Conservation (phyloP, 2,113 vertebrate species). For the Shinisaurus crocodilurus region DNA sequence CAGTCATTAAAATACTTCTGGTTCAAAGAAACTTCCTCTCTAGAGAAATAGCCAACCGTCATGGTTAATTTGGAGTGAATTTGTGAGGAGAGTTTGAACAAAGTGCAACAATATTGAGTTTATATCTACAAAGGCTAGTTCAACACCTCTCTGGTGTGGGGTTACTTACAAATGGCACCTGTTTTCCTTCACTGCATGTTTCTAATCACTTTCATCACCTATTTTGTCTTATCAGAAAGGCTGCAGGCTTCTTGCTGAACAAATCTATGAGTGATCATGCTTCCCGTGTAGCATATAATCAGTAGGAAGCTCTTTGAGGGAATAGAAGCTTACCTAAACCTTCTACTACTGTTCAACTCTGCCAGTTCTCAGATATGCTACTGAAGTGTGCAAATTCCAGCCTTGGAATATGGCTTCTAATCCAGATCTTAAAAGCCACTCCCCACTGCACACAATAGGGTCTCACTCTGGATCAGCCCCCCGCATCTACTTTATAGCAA, state of each 20-base stretch:
- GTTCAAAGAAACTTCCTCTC: constrained; percentile 24
- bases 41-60: not conserved
- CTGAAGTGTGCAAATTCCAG: not conserved
- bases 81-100: not conserved
- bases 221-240: not conserved
- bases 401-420: not conserved
- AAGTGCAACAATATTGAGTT: fast-evolving
- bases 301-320: not conserved
- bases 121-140: not conserved
- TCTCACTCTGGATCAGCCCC: too few relatives aligned
- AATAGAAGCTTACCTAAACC: not conserved
- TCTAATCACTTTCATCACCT: fast-evolving
- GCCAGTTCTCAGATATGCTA: not conserved
- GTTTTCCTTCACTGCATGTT: not conserved
- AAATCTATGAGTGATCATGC: not conserved
- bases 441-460: too few relatives aligned
- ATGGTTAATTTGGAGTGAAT: not conserved
- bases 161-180: fast-evolving
- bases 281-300: not conserved
- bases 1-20: constrained; percentile 11
- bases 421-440: not conserved
- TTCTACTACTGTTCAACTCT: not conserved
- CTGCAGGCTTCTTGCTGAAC: not conserved
- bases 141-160: fast-evolving
- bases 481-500: too few relatives aligned